Base-by-base conservation (phyloP, 2,797 vertebrate genomes). In the Malacoctenus gilli region DNA sequence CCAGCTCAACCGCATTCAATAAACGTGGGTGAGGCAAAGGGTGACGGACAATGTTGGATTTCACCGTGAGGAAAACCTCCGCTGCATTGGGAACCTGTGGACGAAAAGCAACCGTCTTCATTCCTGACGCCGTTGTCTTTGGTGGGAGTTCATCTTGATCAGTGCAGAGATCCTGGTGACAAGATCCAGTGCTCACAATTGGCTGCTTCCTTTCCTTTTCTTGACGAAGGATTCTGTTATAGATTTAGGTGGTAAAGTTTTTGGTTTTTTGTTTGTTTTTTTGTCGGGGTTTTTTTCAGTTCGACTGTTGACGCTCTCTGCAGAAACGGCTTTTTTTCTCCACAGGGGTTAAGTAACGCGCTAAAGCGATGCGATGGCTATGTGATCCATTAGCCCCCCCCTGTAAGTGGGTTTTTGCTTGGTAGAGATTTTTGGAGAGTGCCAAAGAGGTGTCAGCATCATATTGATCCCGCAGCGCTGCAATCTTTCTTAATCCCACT, bases 401-500 rank as follows among this genome's bases (percentile, higher is more conserved):
- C 37, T 74, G 40, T 77, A 70, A 75, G 63, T 68, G 42, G 19
- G 54, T 55, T 63, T 72, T 68, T 70, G 72, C 63, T 74, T 64
- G 58, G 60, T 46, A 38, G 82, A 78, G 70, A 55, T 74, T 87
- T 86, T 40, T 73, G 59, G 59, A 70, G 37, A 56, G 72, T 59
- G 71, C 77, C 77, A 72, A 69, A 38, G 78, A 82, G 68, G 70
- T 84, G 78, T 88, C 80, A 80, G 86, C 67, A 48, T 67, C 48
- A 42, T 86, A 90, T 89, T 83, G 89, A 91, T 87, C 52, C 48
- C 54, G 55, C 38, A 63, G 59, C 66, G 68, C 72, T 63, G 70
- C 77, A 74, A 79, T 89, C 75, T 79, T 66, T 88, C 84, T 88
- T 86, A 81, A 82, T 88, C 68, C 56, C 75, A 72, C 80, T 74